Evolutionary conservation across 2,113 vertebrate genomes (phyloP), one percentile per base, ranked within the genome.

Genomic region (Arvicanthis niloticus): DNA sequence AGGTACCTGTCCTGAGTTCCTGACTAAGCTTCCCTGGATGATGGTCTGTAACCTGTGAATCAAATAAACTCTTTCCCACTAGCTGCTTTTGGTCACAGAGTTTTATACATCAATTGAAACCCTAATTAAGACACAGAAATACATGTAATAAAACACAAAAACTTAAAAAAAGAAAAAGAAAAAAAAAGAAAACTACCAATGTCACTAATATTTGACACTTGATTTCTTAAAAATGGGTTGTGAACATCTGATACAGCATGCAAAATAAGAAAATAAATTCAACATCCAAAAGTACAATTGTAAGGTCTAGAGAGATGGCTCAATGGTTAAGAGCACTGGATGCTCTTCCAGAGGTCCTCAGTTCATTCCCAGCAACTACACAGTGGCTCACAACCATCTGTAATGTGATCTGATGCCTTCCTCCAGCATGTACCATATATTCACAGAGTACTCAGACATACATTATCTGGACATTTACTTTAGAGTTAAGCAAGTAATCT

Each of bases 401-500:
- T 13, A 13, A 67, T 67, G 65, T 29, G 65, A 34, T 68, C 67
- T 34, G 31, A 34, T 34, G 67, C 31, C 31, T 10, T 68, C 67
- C 16, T 34, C 67, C 34, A 13, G 13, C 67, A 34, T 6, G 67
- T 31, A 68, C 31, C 67, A 34, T 68, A 34, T 68, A 68, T 15
- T 15, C 67, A 34, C 31, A 68, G 67, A 68, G 15, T 68, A 68
- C 4, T 16, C 12, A 68, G 9, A 34, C 34, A 68, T 34, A 68
- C 31, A 34, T 16, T 72, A 21, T 56, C 40, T 34, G 22, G 48
- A 88, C 13, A 11, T 56, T 72, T 16, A 21, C 48, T 88, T 94
- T 91, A 94, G 53, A 96, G 78, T 29, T 73, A 93, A 97, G 91
- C 77, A 92, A 96, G 62, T 72, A 16, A 92, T 37, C 15, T 78